These are phyloP conservation scores for Eupithecia inturbata DNA, from an alignment of 2,888 invertebrate species.

Conservation along the genomic window DNA sequence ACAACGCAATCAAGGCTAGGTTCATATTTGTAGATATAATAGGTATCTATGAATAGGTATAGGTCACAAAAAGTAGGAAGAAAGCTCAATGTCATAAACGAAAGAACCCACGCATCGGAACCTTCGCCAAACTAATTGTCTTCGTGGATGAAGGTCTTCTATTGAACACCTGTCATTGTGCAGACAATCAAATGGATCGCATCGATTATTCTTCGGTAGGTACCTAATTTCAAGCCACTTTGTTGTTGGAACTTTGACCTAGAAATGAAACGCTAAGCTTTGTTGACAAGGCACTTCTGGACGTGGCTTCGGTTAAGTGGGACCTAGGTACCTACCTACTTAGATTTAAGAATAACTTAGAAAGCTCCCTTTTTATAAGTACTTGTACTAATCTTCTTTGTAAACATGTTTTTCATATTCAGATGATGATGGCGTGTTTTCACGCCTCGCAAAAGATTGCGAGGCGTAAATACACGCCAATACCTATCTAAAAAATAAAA, in stretches of 20 bases:
- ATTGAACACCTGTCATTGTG: background rate
- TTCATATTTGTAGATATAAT: background rate
- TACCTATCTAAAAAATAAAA: too few relatives aligned
- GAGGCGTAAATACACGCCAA: too few relatives aligned
- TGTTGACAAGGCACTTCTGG: background rate
- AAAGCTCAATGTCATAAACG: conserved; percentile 10
- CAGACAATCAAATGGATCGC: conserved; percentile 9
- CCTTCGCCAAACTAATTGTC: background rate
- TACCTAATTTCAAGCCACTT: conserved; percentile 3
- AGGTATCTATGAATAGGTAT: background rate
- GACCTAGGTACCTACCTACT: too few relatives aligned
- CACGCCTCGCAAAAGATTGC: too few relatives aligned
- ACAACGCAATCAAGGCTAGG: background rate
- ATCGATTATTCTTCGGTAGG: background rate
- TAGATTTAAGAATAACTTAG: too few relatives aligned
- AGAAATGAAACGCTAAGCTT: background rate
- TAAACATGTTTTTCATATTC: too few relatives aligned
- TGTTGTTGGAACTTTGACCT: conserved; percentile 4
- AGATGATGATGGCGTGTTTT: too few relatives aligned
- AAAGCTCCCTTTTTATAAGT: too few relatives aligned
- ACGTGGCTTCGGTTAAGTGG: too few relatives aligned
- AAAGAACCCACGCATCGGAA: background rate
- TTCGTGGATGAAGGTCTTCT: conserved; percentile 5
- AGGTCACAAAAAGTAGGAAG: background rate
- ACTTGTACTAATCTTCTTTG: too few relatives aligned